Evolutionary conservation across 2,113 vertebrate genomes (phyloP).

Genomic region (Rhinichthys klamathensis): DNA sequence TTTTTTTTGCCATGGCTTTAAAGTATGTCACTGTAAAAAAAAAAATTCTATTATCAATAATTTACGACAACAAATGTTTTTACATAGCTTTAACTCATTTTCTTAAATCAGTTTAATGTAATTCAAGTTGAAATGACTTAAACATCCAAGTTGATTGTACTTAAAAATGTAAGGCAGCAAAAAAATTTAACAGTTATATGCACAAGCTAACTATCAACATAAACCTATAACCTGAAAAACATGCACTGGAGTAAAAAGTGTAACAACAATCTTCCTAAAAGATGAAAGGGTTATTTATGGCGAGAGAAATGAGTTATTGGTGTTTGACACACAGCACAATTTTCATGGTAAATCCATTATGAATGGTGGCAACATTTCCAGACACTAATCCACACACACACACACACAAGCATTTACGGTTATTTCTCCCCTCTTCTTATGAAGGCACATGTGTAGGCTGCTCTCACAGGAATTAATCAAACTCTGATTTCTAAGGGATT

Average conservation of each 20-base stretch:
- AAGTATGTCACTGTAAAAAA: too few relatives aligned
- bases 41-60: too few relatives aligned
- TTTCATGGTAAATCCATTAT: slow-evolving; percentile 54
- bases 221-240: too few relatives aligned
- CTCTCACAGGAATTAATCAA: slow-evolving; percentile 49
- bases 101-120: too few relatives aligned
- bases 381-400: slow-evolving; percentile 32
- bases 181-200: too few relatives aligned
- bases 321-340: slow-evolving; percentile 53
- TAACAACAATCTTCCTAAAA: not conserved
- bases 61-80: too few relatives aligned
- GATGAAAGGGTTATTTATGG: not conserved
- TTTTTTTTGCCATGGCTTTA: too few relatives aligned
- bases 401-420: not conserved
- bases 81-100: too few relatives aligned
- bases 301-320: slow-evolving; percentile 15
- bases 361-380: slow-evolving; percentile 53
- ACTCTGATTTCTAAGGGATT: slow-evolving; percentile 53
- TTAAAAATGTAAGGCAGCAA: too few relatives aligned
- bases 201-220: too few relatives aligned
- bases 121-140: too few relatives aligned
- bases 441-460: slow-evolving; percentile 20
- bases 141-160: too few relatives aligned
- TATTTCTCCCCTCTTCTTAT: not conserved
- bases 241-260: not conserved